Evolutionary conservation across 2,888 invertebrate species (phyloP).

Genomic region (Actias luna): DNA sequence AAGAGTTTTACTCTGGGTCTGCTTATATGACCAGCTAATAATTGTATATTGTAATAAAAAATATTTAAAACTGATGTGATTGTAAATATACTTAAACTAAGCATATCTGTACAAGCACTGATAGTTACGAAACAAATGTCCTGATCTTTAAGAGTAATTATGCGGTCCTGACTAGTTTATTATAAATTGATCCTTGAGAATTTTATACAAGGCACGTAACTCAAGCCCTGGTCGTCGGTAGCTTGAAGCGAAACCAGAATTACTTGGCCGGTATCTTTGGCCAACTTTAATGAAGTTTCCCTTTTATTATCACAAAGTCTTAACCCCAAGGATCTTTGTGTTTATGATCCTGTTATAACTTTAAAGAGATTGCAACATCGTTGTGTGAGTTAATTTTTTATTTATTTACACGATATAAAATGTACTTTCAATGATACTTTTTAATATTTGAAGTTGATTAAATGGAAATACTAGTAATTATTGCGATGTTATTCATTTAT

Average conservation of each 20-base stretch:
- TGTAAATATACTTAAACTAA: background rate
- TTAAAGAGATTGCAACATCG: constrained; percentile 61
- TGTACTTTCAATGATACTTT: constrained; percentile 33
- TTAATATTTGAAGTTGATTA: constrained; percentile 11
- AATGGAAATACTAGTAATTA: background rate
- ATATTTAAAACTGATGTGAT: background rate
- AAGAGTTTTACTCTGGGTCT: too few species aligned
- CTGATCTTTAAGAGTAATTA: background rate
- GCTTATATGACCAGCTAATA: too few species aligned
- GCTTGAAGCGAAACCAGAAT: constrained; percentile 46
- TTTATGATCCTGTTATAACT: constrained; percentile 74
- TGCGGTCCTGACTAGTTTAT: background rate
- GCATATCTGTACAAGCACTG: background rate
- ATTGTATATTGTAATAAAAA: background rate
- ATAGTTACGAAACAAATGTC: background rate
- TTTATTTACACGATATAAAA: constrained; percentile 39
- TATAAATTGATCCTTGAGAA: constrained; percentile 12
- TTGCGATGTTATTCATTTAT: background rate
- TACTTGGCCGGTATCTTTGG: constrained; percentile 62
- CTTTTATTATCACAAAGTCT: constrained; percentile 65
- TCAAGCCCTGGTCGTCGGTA: constrained; percentile 33
- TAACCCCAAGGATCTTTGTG: constrained; percentile 66
- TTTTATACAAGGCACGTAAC: constrained; percentile 20
- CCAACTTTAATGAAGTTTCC: constrained; percentile 74
- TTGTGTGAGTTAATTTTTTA: constrained; percentile 42